Evolutionary conservation across 2,113 vertebrate genomes (phyloP).

Genomic region (Myiopsitta monachus): DNA sequence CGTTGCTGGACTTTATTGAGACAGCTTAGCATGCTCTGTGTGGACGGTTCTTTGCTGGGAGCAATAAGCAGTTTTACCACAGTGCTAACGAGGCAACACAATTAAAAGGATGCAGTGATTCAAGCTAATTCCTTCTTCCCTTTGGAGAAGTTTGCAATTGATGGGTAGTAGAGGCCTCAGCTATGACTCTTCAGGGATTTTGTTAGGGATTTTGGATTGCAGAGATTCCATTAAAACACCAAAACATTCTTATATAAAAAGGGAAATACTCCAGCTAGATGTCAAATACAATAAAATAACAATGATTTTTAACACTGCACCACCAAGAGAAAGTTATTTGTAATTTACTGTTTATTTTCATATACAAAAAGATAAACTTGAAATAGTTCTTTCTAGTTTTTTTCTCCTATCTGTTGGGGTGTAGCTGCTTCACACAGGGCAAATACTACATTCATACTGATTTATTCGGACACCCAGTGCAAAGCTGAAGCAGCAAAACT

Average conservation of each 20-base stretch:
- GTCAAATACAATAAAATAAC: not conserved
- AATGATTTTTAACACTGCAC: not conserved
- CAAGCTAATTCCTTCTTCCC: not conserved
- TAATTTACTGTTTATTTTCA: slow-evolving; percentile 86
- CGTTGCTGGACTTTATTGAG: not conserved
- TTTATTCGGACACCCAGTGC: slow-evolving; percentile 85
- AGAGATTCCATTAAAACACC: not conserved
- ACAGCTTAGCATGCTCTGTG: not conserved
- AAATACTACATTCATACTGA: slow-evolving; percentile 92
- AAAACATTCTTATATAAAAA: not conserved
- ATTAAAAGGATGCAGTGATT: not conserved
- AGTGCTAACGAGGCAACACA: not conserved
- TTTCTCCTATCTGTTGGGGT: slow-evolving; percentile 78
- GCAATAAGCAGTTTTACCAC: not conserved
- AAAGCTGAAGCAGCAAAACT: slow-evolving; percentile 83
- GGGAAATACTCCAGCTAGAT: not conserved
- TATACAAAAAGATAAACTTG: slow-evolving; percentile 94
- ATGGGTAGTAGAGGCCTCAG: not conserved
- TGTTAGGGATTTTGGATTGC: not conserved
- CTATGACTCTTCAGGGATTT: not conserved
- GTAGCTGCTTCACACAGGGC: slow-evolving; percentile 79
- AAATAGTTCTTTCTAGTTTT: slow-evolving; percentile 85
- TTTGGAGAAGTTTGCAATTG: not conserved
- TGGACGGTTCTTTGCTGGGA: not conserved
- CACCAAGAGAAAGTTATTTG: slow-evolving; percentile 13